A percentile compares a stretch with the other conserved stretches of the same genome.
Evolutionary conservation across 2,113 vertebrate species (phyloP).

Genomic region (Paramormyrops kingsleyae): DNA sequence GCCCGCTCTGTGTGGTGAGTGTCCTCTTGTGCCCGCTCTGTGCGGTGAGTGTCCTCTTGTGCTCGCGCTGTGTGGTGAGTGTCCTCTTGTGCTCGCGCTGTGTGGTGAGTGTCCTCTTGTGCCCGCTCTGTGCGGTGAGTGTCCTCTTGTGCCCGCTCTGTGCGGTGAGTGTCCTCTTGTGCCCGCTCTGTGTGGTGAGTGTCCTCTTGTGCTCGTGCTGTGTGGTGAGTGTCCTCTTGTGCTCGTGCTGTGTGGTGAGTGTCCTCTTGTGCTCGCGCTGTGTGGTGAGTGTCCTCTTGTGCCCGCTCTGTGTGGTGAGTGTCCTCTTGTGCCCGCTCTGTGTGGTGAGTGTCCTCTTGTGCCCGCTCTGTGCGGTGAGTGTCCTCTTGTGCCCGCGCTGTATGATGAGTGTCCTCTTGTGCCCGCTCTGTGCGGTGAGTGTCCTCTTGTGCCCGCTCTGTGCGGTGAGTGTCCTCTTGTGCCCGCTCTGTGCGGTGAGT

Average conservation of each 20-base stretch:
- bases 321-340: no score
- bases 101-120: conserved; percentile 35
- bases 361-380: conserved; percentile 47
- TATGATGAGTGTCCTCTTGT: no score
- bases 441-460: no score
- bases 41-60: conserved; percentile 35
- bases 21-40: conserved; percentile 15
- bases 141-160: no score
- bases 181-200: conserved; percentile 47
- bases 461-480: no score
- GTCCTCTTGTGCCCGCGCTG: no score
- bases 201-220: no score
- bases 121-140: conserved; percentile 42
- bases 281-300: conserved; percentile 35
- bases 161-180: no score
- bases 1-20: conserved; percentile 36
- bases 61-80: no score
- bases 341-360: no score
- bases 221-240: no score
- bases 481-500: conserved; percentile 47
- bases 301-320: conserved; percentile 42
- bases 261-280: neutral
- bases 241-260: conserved; percentile 49
- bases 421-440: conserved; percentile 47
- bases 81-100: no score